These are phyloP conservation scores for Habroteleia sp. DNA, from an alignment of 2,888 invertebrate species.

Conservation along the genomic window DNA sequence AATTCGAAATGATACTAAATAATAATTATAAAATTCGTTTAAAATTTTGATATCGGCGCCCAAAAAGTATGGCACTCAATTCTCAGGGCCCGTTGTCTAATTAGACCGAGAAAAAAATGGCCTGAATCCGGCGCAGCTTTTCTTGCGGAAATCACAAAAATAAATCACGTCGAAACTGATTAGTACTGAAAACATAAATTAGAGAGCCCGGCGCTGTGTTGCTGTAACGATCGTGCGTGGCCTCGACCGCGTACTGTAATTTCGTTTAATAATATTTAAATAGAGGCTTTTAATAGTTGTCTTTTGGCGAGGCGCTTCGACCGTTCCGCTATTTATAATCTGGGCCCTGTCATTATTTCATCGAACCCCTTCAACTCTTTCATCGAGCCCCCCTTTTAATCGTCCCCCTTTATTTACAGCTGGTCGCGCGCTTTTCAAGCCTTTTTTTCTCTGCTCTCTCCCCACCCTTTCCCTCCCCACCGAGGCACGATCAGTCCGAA, in stretches of 20 bases:
- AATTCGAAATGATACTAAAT: too few relatives aligned
- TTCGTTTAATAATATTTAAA: slow-evolving; percentile 79
- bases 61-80: slow-evolving; percentile 26
- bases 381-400: slow-evolving; percentile 71
- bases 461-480: slow-evolving; percentile 6
- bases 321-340: slow-evolving; percentile 74
- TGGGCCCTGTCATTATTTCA: slow-evolving; percentile 78
- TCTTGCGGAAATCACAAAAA: slow-evolving; percentile 66
- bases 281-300: slow-evolving; percentile 76
- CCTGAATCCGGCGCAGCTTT: slow-evolving; percentile 40
- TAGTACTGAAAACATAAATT: slow-evolving; percentile 78
- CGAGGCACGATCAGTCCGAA: slow-evolving; percentile 39
- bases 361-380: slow-evolving; percentile 79
- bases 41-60: too few relatives aligned
- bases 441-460: not conserved
- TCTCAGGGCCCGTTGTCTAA: slow-evolving; percentile 24
- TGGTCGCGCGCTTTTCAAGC: slow-evolving; percentile 41
- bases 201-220: slow-evolving; percentile 70
- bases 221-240: slow-evolving; percentile 68
- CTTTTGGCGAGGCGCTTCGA: slow-evolving; percentile 65
- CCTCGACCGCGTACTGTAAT: slow-evolving; percentile 72
- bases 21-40: too few relatives aligned
- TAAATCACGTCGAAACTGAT: slow-evolving; percentile 78
- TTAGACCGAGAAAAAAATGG: slow-evolving; percentile 45
- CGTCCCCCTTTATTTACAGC: slow-evolving; percentile 50